Evolutionary conservation across 2,797 vertebrate genomes (phyloP).

Genomic region (Corythornis leucogaster): DNA sequence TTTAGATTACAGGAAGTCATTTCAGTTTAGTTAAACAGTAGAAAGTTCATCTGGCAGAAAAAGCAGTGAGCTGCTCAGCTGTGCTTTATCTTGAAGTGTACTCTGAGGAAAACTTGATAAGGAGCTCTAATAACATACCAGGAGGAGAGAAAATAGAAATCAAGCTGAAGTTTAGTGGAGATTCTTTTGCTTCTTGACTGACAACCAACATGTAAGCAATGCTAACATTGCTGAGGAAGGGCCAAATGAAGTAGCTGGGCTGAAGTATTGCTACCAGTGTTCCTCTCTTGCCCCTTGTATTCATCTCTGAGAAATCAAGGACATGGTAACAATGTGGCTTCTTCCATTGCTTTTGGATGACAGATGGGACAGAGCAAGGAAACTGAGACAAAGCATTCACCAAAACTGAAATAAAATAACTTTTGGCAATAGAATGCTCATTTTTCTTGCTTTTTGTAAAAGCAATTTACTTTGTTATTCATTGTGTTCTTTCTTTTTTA

Average conservation of each 20-base stretch:
- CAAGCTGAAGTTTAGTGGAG: neutral
- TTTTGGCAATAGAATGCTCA: neutral
- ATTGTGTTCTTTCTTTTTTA: neutral
- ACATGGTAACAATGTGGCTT: neutral
- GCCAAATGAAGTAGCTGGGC: neutral
- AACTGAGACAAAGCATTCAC: neutral
- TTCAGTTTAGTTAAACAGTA: neutral
- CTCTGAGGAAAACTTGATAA: neutral
- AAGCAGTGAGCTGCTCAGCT: neutral
- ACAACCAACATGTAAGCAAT: neutral
- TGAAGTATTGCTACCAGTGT: neutral
- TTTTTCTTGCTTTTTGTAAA: neutral
- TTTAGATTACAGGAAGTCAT: neutral
- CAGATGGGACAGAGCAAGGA: neutral
- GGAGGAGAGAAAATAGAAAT: neutral
- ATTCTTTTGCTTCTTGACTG: neutral
- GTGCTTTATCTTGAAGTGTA: neutral
- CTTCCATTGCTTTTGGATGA: neutral
- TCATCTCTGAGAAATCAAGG: neutral
- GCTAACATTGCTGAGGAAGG: neutral
- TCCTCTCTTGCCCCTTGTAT: neutral
- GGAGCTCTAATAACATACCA: neutral
- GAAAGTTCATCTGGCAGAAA: neutral
- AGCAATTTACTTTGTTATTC: neutral
- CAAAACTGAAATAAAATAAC: neutral